Conservation (phyloP, 2,888 invertebrate species). For the Orgyia antiqua region DNA sequence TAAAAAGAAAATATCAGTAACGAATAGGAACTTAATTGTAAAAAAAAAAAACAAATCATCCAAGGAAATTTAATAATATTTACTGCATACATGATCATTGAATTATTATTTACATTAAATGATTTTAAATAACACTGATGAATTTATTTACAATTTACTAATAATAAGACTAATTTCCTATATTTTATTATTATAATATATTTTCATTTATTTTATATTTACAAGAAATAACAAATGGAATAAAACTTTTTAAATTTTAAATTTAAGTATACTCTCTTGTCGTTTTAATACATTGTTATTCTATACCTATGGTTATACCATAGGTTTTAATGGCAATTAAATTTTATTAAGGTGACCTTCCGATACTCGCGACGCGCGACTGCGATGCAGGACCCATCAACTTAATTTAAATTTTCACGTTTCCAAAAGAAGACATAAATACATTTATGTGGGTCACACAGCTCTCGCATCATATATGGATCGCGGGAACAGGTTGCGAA, state of each 20-base stretch:
- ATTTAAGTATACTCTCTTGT: slow-evolving; percentile 34
- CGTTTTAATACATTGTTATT: slow-evolving; percentile 24
- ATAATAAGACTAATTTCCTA: slow-evolving; percentile 37
- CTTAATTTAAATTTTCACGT: no score
- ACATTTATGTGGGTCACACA: no score
- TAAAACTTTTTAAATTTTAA: slow-evolving; percentile 24
- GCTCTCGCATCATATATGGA: no score
- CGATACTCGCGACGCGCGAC: no score
- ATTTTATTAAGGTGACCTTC: slow-evolving; percentile 6
- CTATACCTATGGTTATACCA: slow-evolving; percentile 34
- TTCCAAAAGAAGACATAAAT: no score
- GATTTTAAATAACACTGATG: slow-evolving; percentile 65
- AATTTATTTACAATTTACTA: slow-evolving; percentile 62
- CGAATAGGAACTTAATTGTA: no score
- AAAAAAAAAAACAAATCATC: slow-evolving; percentile 22
- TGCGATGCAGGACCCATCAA: no score
- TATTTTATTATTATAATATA: slow-evolving; percentile 31
- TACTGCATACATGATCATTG: slow-evolving; percentile 74
- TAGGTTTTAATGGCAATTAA: slow-evolving; percentile 17
- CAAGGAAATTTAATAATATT: slow-evolving; percentile 70
- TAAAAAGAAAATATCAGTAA: no score
- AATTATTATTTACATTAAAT: slow-evolving; percentile 70
- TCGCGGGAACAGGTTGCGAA: no score
- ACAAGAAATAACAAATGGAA: slow-evolving; percentile 53
- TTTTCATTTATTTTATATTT: slow-evolving; percentile 40